Evolutionary conservation across 2,888 invertebrate species (phyloP).

Genomic region (Drosophila tanythrix): DNA sequence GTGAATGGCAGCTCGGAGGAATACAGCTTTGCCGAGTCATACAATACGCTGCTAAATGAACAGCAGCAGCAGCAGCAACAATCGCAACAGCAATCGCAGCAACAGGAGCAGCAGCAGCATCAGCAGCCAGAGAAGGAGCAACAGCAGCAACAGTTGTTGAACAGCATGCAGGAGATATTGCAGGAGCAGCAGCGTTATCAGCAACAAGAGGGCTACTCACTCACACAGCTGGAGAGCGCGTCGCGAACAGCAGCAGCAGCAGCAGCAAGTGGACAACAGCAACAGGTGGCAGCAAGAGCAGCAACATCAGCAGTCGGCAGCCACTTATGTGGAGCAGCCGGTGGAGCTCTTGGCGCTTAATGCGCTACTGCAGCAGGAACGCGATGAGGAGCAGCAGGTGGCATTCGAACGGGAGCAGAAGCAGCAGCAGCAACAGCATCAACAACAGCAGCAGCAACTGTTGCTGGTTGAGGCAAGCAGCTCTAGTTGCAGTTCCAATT

Average conservation of each 20-base stretch:
- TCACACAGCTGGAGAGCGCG: constrained; percentile 84
- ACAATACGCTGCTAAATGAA: constrained; percentile 81
- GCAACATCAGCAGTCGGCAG: constrained; percentile 12
- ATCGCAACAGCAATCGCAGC: constrained; percentile 32
- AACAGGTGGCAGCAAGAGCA: constrained; percentile 29
- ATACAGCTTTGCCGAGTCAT: constrained; percentile 84
- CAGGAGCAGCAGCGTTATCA: constrained; percentile 83
- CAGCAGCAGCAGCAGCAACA: constrained; percentile 49
- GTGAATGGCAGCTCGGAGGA: constrained; percentile 48
- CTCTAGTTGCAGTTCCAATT: constrained; percentile 33
- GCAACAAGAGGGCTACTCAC: constrained; percentile 83
- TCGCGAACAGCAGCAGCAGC: constrained; percentile 73
- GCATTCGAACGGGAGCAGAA: constrained; percentile 69
- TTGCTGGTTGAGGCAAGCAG: constrained; percentile 42
- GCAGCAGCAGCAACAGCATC: constrained; percentile 51
- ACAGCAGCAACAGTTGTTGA: constrained; percentile 40
- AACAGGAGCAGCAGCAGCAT: constrained; percentile 67
- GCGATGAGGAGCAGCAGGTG: constrained; percentile 80
- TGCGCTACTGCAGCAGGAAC: constrained; percentile 80
- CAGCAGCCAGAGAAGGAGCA: constrained; percentile 78
- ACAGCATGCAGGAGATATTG: constrained; percentile 74
- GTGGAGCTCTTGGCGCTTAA: constrained; percentile 73
- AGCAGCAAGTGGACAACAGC: constrained; percentile 28
- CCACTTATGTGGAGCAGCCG: constrained; percentile 39
- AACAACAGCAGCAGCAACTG: constrained; percentile 44